phyloP scores from a whole-genome alignment of 2,797 vertebrate genomes.

The Pangasius djambal region DNA sequence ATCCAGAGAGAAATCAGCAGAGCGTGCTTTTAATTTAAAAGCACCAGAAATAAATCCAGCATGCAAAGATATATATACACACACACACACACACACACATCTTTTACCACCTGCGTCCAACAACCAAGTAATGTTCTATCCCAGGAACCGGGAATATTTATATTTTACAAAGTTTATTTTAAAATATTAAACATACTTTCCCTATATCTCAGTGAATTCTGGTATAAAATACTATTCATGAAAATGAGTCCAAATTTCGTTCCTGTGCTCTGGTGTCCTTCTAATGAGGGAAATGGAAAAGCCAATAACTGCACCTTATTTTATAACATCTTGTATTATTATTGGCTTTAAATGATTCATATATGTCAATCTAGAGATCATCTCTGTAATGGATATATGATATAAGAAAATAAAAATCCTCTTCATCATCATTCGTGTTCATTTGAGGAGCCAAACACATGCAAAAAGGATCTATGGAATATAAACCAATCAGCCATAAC shows the following conservation, averaged over 20 bases:
- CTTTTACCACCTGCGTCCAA: neutral
- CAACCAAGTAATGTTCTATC: neutral
- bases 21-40: neutral
- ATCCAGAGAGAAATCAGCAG: conserved; percentile 21
- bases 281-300: neutral
- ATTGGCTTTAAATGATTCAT: neutral
- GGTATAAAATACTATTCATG: neutral
- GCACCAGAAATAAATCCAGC: neutral
- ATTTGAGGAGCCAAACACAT: neutral
- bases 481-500: neutral
- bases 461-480: neutral
- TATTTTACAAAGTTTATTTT: neutral
- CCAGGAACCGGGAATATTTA: neutral
- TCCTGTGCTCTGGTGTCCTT: neutral
- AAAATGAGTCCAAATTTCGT: neutral
- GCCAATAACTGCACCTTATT: neutral
- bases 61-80: neutral
- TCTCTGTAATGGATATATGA: neutral
- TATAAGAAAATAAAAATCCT: neutral
- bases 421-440: neutral
- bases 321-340: neutral
- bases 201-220: neutral
- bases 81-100: conserved; percentile 16
- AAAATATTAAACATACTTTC: too few relatives aligned
- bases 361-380: neutral